Base-by-base conservation (phyloP, 2,797 vertebrate genomes). In the Sebastes iracundus region DNA sequence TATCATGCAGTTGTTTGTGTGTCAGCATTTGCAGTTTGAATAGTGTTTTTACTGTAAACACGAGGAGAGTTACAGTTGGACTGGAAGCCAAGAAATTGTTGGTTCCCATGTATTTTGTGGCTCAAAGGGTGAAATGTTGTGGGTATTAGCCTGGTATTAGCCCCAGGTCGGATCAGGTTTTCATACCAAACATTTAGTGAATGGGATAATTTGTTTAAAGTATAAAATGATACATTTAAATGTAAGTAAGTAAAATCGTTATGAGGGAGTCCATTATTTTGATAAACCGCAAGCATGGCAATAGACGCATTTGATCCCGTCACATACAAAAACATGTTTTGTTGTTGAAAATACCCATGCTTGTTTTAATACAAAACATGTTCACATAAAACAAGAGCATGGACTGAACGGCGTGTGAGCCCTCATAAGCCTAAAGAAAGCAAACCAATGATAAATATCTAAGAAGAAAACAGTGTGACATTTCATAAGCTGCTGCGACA, bases 31-130 rank as follows among this genome's bases (percentile, higher is more conserved):
- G 22, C 68, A 6, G 70, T 72, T 85, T 72, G 67, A 64, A 52
- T 60, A 22, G 13, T 84, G 86, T 92, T 92, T 90, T 79, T 56
- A 87, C 73, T 83, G 61, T 83, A 92, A 91, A 92, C 85, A 88
- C 2, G 6, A 25, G 22, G 69, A 46, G 22, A 22, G 61, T 60
- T 74, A 72, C 65, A 52, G 71, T 81, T 85, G 23, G 32, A 79
- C 33, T 30, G 18, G 12, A 32, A 76, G n/a, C 71, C 38, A 60
- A 53, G 35, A 65, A 18, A 35, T 81, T 25, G 67, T 80, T 59
- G 3, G 59, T 74, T 82, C 84, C 63, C 72, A 68, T 79, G 46
- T 55, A 14, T 73, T 72, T 84, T 68, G 68, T 42, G 28, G 20
- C 42, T 66, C 5, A 64, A 42, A 62, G 22, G 7, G n/a, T 73